A percentile compares a stretch with the other conserved stretches of the same genome.
These are phyloP conservation scores for Astyanax mexicanus DNA, from an alignment of 2,797 vertebrate genomes.

Conservation along the genomic window DNA sequence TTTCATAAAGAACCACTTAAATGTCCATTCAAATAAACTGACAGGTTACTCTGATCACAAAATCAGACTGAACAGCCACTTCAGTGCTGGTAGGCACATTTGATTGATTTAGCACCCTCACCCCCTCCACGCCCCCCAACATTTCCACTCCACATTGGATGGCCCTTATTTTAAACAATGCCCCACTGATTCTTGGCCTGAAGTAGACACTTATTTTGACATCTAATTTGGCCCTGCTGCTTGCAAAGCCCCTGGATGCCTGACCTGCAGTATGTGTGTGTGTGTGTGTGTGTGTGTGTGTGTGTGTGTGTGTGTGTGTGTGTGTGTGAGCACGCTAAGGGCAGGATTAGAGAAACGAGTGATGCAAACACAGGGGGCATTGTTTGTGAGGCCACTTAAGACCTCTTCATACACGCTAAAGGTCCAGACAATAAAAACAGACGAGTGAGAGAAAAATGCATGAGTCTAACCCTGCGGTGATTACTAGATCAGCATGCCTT, in stretches of 20 bases:
- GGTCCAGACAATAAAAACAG: constrained; percentile 76
- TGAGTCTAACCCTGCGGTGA: constrained; percentile 83
- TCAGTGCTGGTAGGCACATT: constrained; percentile 45
- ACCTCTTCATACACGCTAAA: constrained; percentile 75
- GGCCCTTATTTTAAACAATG: constrained; percentile 61
- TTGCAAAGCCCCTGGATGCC: constrained; percentile 56
- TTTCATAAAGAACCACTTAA: not conserved
- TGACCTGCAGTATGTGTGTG: constrained; percentile 54
- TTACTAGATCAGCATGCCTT: constrained; percentile 92
- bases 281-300: constrained; percentile 36
- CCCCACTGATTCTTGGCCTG: constrained; percentile 49
- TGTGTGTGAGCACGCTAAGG: constrained; percentile 40
- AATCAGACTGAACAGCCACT: constrained; percentile 1
- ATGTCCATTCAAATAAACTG: not conserved
- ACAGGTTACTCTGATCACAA: not conserved
- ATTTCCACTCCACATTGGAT: constrained; percentile 49
- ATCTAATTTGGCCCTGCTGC: constrained; percentile 64
- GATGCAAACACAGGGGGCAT: constrained; percentile 55
- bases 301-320: constrained; percentile 41
- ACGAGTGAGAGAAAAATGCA: constrained; percentile 59
- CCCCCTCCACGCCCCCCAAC: constrained; percentile 8
- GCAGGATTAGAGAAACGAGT: constrained; percentile 49
- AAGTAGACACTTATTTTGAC: constrained; percentile 68
- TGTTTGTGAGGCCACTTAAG: constrained; percentile 76
- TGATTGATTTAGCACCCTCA: constrained; percentile 41